phyloP scores from a whole-genome alignment of 2,888 invertebrate species.

The Drosophila fungiperda region DNA sequence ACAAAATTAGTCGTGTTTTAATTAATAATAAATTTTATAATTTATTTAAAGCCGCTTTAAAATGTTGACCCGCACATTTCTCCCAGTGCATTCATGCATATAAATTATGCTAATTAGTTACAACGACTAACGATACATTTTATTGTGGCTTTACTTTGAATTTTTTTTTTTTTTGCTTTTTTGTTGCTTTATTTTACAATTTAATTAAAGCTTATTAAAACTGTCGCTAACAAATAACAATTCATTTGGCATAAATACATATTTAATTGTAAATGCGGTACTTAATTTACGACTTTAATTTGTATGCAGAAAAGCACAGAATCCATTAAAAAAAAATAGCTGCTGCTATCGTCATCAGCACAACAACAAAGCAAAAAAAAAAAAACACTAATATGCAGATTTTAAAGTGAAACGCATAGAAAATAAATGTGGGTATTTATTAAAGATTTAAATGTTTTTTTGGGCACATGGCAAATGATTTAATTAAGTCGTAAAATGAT shows the following conservation, averaged over 20 bases:
- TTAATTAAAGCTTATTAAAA: constrained; percentile 73
- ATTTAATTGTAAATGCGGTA: constrained; percentile 50
- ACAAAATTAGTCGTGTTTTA: constrained; percentile 64
- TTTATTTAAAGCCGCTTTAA: constrained; percentile 68
- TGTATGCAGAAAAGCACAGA: constrained; percentile 7
- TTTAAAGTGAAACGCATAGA: constrained; percentile 13
- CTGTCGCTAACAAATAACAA: constrained; percentile 43
- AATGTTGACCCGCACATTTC: constrained; percentile 29
- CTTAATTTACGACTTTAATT: constrained; percentile 62
- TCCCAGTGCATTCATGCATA: constrained; percentile 58
- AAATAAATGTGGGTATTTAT: constrained; percentile 17
- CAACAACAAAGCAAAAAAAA: background rate
- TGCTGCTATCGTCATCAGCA: constrained; percentile 13
- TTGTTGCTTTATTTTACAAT: constrained; percentile 42
- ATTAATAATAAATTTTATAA: constrained; percentile 61
- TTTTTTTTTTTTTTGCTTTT: constrained; percentile 18
- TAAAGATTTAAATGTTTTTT: constrained; percentile 33
- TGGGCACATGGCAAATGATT: constrained; percentile 55
- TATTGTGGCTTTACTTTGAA: constrained; percentile 20
- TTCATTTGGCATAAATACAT: constrained; percentile 52
- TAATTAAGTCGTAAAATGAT: constrained; percentile 71
- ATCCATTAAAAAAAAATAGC: constrained; percentile 14
- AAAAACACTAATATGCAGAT: background rate
- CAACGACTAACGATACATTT: constrained; percentile 48
- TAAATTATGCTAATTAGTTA: constrained; percentile 74